Percentiles rank a stretch among this genome's conserved stretches.
Evolutionary conservation across 2,113 vertebrate species (phyloP).

Genomic region (Neolamprologus falcicula): DNA sequence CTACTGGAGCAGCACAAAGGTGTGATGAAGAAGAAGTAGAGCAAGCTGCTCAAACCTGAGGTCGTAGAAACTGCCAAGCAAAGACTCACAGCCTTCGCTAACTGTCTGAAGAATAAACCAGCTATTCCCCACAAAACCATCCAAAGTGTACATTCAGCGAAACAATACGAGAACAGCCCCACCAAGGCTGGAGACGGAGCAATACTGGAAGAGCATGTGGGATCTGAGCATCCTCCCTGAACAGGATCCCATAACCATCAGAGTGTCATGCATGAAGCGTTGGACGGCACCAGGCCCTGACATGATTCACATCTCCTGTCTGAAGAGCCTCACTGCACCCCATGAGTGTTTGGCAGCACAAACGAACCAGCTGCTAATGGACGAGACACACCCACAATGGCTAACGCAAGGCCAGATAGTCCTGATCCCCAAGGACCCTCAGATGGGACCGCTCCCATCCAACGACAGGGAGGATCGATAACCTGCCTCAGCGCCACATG

Average conservation of each 20-base stretch:
- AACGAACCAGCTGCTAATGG: neutral
- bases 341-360: neutral
- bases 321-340: neutral
- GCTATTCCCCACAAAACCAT: neutral
- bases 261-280: neutral
- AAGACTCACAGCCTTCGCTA: neutral
- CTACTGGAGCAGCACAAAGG: neutral
- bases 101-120: neutral
- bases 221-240: neutral
- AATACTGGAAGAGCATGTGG: neutral
- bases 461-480: neutral
- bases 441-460: neutral
- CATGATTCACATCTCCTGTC: neutral
- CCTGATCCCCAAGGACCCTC: neutral
- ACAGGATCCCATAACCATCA: neutral
- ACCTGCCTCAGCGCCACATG: neutral
- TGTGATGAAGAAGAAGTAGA: neutral
- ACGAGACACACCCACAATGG: neutral
- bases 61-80: neutral
- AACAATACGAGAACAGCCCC: neutral
- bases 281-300: neutral
- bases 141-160: neutral
- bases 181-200: neutral
- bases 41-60: neutral
- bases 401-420: neutral